Conservation (phyloP, 2,797 vertebrate genomes). For the Cuculus canorus region DNA sequence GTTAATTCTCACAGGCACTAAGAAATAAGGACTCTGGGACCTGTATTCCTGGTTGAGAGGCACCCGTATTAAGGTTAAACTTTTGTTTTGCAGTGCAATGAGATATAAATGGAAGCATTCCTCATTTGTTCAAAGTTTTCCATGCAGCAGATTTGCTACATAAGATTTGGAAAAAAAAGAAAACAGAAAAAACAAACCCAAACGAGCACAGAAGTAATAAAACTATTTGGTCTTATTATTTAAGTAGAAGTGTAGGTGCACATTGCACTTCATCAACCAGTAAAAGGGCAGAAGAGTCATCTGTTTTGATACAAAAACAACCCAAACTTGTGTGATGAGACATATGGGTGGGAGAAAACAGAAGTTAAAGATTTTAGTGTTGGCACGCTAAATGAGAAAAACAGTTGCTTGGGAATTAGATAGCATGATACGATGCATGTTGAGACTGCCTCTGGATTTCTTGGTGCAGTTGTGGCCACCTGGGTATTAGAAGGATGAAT, state of each 20-base stretch:
- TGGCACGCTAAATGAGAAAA: background rate
- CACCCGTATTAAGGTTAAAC: background rate
- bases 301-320: slow-evolving; percentile 55
- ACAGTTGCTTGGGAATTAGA: background rate
- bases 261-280: background rate
- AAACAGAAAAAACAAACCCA: background rate
- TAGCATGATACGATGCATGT: background rate
- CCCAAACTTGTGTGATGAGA: slow-evolving; percentile 45
- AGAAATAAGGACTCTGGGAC: background rate
- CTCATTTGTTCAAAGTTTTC: slow-evolving; percentile 36
- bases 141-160: background rate
- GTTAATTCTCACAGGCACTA: background rate
- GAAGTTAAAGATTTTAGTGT: background rate
- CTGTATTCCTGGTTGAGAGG: background rate
- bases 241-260: slow-evolving; percentile 28
- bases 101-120: slow-evolving; percentile 47
- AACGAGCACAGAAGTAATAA: slow-evolving; percentile 15
- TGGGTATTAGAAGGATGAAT: background rate
- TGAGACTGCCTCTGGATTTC: background rate
- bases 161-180: background rate
- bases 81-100: background rate
- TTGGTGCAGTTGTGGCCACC: background rate
- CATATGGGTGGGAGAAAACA: slow-evolving; percentile 55
- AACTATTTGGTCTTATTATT: slow-evolving; percentile 8
- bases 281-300: slow-evolving; percentile 50